A percentile compares a stretch with the other conserved stretches of the same genome.
phyloP scores from a whole-genome alignment of 2,113 vertebrate species.

The Otis tarda region DNA sequence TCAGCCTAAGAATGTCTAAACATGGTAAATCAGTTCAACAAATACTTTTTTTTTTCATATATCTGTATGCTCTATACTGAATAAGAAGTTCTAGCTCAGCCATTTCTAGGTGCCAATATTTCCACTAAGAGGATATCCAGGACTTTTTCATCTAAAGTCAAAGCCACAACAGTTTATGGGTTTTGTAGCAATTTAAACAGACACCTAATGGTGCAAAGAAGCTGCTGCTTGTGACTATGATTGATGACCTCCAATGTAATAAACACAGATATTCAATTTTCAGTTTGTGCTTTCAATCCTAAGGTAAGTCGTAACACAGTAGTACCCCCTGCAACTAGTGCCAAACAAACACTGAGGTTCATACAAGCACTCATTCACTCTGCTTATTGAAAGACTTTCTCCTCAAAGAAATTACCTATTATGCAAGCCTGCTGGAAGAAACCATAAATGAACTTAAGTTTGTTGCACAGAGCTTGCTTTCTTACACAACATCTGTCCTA shows the following conservation, averaged over 20 bases:
- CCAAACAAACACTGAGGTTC: neutral
- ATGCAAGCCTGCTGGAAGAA: conserved; percentile 17
- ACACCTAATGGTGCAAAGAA: neutral
- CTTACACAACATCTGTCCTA: neutral
- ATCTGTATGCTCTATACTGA: neutral
- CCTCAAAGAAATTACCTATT: neutral
- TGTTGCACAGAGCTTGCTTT: neutral
- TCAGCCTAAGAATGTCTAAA: neutral
- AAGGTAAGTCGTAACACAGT: neutral
- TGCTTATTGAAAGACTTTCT: neutral
- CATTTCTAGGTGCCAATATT: neutral
- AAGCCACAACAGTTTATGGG: neutral
- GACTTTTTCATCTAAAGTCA: neutral
- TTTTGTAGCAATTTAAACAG: neutral
- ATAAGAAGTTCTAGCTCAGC: neutral
- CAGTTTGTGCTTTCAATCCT: neutral
- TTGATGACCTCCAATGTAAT: neutral
- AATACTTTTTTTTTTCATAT: neutral
- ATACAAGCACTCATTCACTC: neutral
- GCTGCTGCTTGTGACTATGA: neutral
- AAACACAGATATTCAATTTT: neutral
- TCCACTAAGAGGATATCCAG: neutral
- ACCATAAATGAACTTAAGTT: neutral
- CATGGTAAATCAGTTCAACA: neutral
- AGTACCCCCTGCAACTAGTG: neutral